A percentile compares a stretch with the other conserved stretches of the same genome.
phyloP scores from a whole-genome alignment of 2,113 vertebrate genomes.

The Coptodon rendalli region DNA sequence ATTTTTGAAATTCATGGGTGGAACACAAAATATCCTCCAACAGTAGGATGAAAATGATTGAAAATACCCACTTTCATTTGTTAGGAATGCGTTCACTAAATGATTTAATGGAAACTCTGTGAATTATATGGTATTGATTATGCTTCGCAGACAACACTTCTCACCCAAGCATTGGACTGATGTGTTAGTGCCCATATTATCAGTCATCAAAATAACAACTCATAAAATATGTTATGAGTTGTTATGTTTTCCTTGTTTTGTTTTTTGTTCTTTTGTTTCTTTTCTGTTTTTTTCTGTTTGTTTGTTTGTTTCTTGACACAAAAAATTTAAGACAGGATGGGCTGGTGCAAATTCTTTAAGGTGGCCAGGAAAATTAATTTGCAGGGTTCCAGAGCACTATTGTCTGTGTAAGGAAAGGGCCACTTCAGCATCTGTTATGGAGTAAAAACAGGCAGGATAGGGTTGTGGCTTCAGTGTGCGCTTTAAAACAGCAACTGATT shows the following conservation, averaged over 20 bases:
- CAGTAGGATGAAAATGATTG: neutral
- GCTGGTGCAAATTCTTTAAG: neutral
- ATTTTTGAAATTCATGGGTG: neutral
- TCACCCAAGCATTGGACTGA: neutral
- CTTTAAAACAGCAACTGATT: neutral
- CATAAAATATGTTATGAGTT: neutral
- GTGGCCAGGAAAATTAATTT: neutral
- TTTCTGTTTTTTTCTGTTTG: neutral
- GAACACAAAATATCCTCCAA: neutral
- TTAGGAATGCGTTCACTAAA: neutral
- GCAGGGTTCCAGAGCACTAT: neutral
- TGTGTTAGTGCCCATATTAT: neutral
- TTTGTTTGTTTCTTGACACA: neutral
- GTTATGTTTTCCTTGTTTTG: neutral
- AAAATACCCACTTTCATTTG: neutral
- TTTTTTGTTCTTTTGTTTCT: neutral
- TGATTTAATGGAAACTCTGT: neutral
- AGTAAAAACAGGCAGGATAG: neutral
- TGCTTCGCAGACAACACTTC: neutral
- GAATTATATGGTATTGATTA: neutral
- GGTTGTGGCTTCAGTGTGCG: neutral
- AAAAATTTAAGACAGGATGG: neutral
- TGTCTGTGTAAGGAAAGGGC: neutral
- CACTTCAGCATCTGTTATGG: neutral
- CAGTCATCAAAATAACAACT: neutral